A percentile compares a stretch with the other conserved stretches of the same genome.
Evolutionary conservation across 2,797 vertebrate genomes (phyloP).

Genomic region (Galaxias olidus): DNA sequence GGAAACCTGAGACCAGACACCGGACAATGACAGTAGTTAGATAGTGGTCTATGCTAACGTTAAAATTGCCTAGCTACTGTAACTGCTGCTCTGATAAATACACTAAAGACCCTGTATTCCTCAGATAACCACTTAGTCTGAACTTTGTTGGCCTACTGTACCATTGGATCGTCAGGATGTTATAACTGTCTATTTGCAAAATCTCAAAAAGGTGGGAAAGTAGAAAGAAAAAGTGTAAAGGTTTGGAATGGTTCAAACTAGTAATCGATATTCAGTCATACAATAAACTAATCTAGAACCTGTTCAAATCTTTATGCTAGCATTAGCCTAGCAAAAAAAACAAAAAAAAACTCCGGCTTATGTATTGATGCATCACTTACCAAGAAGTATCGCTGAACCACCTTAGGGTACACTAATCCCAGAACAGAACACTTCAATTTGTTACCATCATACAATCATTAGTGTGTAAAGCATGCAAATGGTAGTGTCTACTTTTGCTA

Average conservation of each 20-base stretch:
- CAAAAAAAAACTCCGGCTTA: constrained; percentile 31
- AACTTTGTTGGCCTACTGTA: too few relatives aligned
- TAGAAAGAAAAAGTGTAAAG: constrained; percentile 11
- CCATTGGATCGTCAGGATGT: too few relatives aligned
- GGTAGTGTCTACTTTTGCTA: constrained; percentile 13
- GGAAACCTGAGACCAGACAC: constrained; percentile 76
- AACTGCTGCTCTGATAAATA: constrained; percentile 26
- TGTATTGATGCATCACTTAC: constrained; percentile 66
- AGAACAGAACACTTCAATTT: constrained; percentile 51
- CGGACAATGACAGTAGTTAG: constrained; percentile 56
- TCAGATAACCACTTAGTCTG: too few relatives aligned
- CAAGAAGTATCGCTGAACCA: constrained; percentile 58
- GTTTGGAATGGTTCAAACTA: neutral
- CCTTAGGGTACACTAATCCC: constrained; percentile 62
- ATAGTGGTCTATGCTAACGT: constrained; percentile 22
- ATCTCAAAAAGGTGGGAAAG: neutral
- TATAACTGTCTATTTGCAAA: constrained; percentile 6
- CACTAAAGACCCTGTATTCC: constrained; percentile 13
- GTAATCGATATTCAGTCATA: constrained; percentile 9
- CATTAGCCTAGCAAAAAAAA: too few relatives aligned
- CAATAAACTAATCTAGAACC: too few relatives aligned
- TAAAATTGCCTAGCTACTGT: neutral
- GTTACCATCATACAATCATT: constrained; percentile 45
- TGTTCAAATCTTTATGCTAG: too few relatives aligned
- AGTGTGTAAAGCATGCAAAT: constrained; percentile 41